Evolutionary conservation across 2,888 invertebrate genomes (phyloP).

Genomic region (Acleris literana): DNA sequence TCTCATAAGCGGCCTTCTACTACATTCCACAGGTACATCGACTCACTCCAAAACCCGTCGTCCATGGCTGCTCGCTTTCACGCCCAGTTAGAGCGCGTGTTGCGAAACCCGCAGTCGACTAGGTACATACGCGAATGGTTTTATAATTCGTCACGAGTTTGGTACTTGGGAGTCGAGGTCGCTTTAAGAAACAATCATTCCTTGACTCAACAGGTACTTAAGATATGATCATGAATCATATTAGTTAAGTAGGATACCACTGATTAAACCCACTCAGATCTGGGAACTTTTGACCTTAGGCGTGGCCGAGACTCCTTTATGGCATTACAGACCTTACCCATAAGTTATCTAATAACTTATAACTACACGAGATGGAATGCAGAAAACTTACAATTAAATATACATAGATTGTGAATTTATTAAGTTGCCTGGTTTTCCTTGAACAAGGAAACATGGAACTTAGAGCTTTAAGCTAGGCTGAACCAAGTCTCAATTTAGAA

Average conservation of each 20-base stretch:
- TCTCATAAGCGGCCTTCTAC: slow-evolving; percentile 66
- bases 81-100: slow-evolving; percentile 47
- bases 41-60: slow-evolving; percentile 39
- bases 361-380: slow-evolving; percentile 46
- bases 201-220: slow-evolving; percentile 48
- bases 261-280: slow-evolving; percentile 57
- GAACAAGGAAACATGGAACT: slow-evolving; percentile 64
- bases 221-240: slow-evolving; percentile 55
- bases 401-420: slow-evolving; percentile 25
- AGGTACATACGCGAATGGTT: slow-evolving; percentile 48
- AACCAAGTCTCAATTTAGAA: neutral
- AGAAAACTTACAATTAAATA: slow-evolving; percentile 39
- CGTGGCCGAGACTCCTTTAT: slow-evolving; percentile 44
- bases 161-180: slow-evolving; percentile 64
- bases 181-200: slow-evolving; percentile 48
- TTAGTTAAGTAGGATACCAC: slow-evolving; percentile 59
- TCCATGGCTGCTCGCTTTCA: slow-evolving; percentile 45
- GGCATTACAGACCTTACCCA: slow-evolving; percentile 40
- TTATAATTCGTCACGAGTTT: slow-evolving; percentile 48
- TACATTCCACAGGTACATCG: slow-evolving; percentile 35
- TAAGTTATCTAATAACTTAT: slow-evolving; percentile 42
- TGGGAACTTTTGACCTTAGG: slow-evolving; percentile 54
- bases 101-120: slow-evolving; percentile 50
- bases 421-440: slow-evolving; percentile 64
- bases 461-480: slow-evolving; percentile 38